phyloP scores from a whole-genome alignment of 2,797 vertebrate genomes.

The Etheostoma perlongum region DNA sequence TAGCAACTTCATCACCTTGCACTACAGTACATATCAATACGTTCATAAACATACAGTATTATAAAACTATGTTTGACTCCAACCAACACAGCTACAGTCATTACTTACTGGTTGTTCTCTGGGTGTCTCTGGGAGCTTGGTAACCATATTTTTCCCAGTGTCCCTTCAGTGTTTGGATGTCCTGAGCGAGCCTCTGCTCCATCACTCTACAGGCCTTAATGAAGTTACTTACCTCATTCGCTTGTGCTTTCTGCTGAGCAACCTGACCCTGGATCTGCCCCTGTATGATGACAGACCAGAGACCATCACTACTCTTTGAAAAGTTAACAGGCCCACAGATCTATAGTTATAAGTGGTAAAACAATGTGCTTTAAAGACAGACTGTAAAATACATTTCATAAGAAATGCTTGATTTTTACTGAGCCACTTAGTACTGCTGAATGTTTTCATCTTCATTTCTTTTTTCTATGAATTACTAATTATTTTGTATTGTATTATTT shows the following conservation, averaged over 20 bases:
- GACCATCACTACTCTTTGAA: background rate
- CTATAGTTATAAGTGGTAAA: background rate
- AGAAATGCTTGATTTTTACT: background rate
- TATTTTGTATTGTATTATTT: too few relatives aligned
- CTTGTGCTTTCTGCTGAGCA: slow-evolving; percentile 70
- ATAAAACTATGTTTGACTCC: background rate
- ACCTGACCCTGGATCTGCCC: slow-evolving; percentile 80
- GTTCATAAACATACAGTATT: background rate
- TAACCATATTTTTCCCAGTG: slow-evolving; percentile 91
- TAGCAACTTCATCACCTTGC: background rate
- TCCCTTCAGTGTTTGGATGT: slow-evolving; percentile 85
- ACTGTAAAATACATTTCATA: background rate
- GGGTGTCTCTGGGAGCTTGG: slow-evolving; percentile 61
- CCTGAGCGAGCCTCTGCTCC: slow-evolving; percentile 83
- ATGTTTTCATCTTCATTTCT: too few relatives aligned
- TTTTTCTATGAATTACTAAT: background rate
- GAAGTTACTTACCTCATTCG: slow-evolving; percentile 79
- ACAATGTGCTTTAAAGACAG: background rate
- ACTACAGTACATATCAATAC: background rate
- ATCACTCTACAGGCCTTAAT: slow-evolving; percentile 86
- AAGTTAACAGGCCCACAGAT: background rate
- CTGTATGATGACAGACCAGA: slow-evolving; percentile 67
- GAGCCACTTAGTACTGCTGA: background rate
- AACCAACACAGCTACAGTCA: background rate
- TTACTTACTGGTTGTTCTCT: slow-evolving; percentile 79